phyloP scores from a whole-genome alignment of 2,113 vertebrate genomes.

The Sciurus niger region DNA sequence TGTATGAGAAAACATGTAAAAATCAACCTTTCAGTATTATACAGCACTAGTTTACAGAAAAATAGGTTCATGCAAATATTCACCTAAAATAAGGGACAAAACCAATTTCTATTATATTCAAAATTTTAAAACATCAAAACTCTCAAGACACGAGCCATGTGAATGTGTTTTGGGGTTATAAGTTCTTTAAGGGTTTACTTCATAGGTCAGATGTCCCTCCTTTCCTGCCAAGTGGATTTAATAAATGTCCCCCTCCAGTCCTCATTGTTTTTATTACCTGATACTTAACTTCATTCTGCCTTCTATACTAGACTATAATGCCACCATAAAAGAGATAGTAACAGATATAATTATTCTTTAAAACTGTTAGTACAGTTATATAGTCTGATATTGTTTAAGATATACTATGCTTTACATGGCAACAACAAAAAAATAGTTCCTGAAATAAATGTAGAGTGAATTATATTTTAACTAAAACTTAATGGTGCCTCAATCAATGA shows the following conservation, averaged over 20 bases:
- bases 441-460: neutral
- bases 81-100: neutral
- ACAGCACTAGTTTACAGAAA: neutral
- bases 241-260: neutral
- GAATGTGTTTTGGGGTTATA: neutral
- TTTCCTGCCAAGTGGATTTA: neutral
- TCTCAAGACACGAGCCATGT: neutral
- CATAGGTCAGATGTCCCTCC: neutral
- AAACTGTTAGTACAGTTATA: neutral
- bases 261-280: neutral
- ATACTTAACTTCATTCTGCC: conserved; percentile 3
- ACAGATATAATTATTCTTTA: neutral
- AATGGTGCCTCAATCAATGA: neutral
- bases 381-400: neutral
- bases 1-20: neutral
- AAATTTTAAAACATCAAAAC: neutral
- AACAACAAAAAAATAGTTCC: neutral
- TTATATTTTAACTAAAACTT: conserved; percentile 39
- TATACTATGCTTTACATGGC: neutral
- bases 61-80: neutral
- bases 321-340: neutral
- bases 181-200: neutral
- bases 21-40: neutral
- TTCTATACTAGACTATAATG: conserved; percentile 31
- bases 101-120: neutral